Conservation (phyloP, 2,113 vertebrate genomes). For the Gambusia holbrooki region DNA sequence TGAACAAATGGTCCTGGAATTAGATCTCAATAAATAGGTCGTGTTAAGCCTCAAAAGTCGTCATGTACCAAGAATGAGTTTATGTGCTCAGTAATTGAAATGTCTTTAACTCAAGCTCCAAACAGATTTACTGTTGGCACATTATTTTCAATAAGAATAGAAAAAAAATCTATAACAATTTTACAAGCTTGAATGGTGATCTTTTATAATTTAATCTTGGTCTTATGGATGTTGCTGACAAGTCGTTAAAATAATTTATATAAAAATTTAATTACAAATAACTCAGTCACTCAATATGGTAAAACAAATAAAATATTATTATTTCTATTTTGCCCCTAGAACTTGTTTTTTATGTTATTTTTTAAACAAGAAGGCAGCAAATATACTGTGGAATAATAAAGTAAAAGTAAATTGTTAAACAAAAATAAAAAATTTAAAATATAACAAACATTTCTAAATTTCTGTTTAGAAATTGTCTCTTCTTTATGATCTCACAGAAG, state of each 20-base stretch:
- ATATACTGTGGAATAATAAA: background rate
- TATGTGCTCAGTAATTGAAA: conserved; percentile 14
- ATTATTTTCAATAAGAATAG: background rate
- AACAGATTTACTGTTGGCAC: background rate
- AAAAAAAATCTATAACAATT: background rate
- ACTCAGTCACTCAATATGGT: background rate
- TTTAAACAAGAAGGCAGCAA: background rate
- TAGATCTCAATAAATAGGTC: conserved; percentile 23
- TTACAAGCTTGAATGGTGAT: too few relatives aligned
- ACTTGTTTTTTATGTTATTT: background rate
- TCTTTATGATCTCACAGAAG: background rate
- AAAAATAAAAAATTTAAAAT: too few relatives aligned
- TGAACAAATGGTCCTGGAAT: conserved; percentile 30
- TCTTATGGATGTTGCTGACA: too few relatives aligned
- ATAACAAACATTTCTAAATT: background rate
- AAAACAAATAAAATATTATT: background rate
- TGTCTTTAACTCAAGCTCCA: background rate
- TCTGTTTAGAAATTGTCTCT: background rate
- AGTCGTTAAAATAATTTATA: background rate
- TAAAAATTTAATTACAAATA: background rate
- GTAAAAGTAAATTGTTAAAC: background rate
- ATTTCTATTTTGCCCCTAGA: background rate
- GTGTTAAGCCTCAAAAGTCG: background rate
- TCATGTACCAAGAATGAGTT: background rate
- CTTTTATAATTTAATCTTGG: too few relatives aligned